A percentile compares a stretch with the other conserved stretches of the same genome.
Evolutionary conservation across 2,113 vertebrate genomes (phyloP).

Genomic region (Muntiacus muntjak): DNA sequence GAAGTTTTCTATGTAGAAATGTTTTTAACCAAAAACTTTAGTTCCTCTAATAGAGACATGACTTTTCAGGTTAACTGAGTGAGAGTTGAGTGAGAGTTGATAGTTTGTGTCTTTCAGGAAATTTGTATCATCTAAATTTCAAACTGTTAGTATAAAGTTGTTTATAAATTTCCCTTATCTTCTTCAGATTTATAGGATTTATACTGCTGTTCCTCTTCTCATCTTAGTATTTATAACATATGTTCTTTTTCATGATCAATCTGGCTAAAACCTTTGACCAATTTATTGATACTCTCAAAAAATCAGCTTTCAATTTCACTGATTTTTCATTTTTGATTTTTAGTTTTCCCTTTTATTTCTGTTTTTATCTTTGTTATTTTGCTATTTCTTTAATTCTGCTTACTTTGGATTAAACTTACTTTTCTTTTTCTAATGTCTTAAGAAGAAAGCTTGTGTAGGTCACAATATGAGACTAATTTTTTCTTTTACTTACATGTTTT

Average conservation of each 20-base stretch:
- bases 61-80: neutral
- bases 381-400: neutral
- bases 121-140: neutral
- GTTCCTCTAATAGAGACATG: neutral
- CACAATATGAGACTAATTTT: neutral
- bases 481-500: neutral
- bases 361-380: neutral
- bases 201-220: neutral
- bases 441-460: neutral
- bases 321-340: neutral
- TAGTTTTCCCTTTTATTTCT: neutral
- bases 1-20: neutral
- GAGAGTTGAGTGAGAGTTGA: neutral
- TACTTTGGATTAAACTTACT: neutral
- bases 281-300: neutral
- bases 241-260: neutral
- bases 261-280: neutral
- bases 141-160: neutral
- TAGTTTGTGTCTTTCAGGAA: neutral
- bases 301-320: neutral
- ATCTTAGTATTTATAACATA: neutral
- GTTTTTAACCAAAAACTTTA: neutral
- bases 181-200: neutral
- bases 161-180: neutral
- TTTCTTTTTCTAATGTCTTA: neutral